These are phyloP conservation scores for Aphelinus atriplicis DNA, from an alignment of 1,140 invertebrate genomes.

Conservation along the genomic window DNA sequence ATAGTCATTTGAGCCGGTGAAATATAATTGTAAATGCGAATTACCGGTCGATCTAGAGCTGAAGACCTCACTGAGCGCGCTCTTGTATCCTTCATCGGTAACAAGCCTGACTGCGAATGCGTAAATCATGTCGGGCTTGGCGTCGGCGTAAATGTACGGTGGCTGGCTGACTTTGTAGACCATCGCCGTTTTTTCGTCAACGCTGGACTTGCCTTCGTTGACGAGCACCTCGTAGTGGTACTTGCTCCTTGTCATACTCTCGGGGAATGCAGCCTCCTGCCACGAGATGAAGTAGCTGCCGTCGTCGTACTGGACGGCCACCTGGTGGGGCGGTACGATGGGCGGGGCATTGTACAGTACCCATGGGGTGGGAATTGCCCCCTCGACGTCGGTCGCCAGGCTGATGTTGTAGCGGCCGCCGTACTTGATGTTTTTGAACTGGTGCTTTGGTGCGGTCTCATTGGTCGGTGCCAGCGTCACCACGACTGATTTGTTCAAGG, in stretches of 20 bases:
- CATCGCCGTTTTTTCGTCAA: constrained; percentile 67
- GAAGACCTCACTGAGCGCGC: constrained; percentile 71
- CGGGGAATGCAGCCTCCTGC: constrained; percentile 61
- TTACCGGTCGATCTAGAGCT: constrained; percentile 39
- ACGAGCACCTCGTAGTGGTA: constrained; percentile 75
- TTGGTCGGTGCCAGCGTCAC: constrained; percentile 64
- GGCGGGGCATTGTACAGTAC: constrained; percentile 68
- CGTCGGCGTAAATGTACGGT: constrained; percentile 69
- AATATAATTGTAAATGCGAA: no score
- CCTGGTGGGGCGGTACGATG: constrained; percentile 73
- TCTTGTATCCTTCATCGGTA: constrained; percentile 73
- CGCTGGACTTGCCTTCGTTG: constrained; percentile 63
- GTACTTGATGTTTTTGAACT: constrained; percentile 68
- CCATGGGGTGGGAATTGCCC: constrained; percentile 61
- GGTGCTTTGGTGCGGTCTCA: constrained; percentile 64
- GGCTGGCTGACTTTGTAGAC: constrained; percentile 64
- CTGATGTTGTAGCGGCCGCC: constrained; percentile 74
- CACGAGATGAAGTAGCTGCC: constrained; percentile 73
- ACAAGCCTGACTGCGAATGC: constrained; percentile 73
- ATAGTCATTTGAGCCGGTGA: no score
- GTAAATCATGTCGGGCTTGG: constrained; percentile 66
- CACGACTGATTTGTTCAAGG: constrained; percentile 59
- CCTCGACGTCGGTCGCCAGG: constrained; percentile 67
- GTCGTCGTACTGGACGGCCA: constrained; percentile 67
- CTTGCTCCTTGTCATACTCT: constrained; percentile 54